These are phyloP conservation scores for Polypterus bichir DNA, from an alignment of 2,113 vertebrate genomes.

Conservation along the genomic window DNA sequence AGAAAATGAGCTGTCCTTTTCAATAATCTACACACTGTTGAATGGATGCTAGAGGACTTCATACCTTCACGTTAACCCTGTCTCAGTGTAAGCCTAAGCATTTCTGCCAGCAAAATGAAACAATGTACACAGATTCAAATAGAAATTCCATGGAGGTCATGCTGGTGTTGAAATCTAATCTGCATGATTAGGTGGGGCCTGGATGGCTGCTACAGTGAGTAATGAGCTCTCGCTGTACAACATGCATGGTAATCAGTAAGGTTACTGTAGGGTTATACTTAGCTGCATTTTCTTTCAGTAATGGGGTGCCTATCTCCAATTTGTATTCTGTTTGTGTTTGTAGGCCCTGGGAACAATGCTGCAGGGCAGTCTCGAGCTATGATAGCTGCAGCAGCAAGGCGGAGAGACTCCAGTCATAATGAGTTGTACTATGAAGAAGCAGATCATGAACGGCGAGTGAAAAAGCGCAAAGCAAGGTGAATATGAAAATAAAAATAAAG, in stretches of 20 bases:
- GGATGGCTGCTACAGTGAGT: not conserved
- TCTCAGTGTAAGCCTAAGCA: no score
- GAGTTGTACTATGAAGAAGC: conserved; percentile 79
- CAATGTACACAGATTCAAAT: no score
- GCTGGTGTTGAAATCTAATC: no score
- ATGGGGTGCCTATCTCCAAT: not conserved
- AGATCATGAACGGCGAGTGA: conserved; percentile 46
- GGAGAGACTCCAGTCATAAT: conserved; percentile 76
- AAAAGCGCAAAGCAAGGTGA: conserved; percentile 54
- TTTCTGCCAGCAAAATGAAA: no score
- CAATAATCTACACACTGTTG: no score
- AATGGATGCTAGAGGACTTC: no score
- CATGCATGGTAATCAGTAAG: not conserved
- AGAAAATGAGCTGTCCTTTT: no score
- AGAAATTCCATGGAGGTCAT: no score
- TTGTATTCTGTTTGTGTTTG: conserved; percentile 4
- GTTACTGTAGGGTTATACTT: not conserved
- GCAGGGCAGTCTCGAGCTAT: conserved; percentile 71
- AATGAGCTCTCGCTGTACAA: not conserved
- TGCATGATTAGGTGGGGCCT: no score
- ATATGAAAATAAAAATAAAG: not conserved
- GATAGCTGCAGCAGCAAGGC: conserved; percentile 67
- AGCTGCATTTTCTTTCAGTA: not conserved
- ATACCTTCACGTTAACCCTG: no score
- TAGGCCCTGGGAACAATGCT: conserved; percentile 59